Percentiles rank a stretch among this genome's conserved stretches.
phyloP scores from a whole-genome alignment of 1,140 invertebrate genomes.

The Ganaspis sp. region DNA sequence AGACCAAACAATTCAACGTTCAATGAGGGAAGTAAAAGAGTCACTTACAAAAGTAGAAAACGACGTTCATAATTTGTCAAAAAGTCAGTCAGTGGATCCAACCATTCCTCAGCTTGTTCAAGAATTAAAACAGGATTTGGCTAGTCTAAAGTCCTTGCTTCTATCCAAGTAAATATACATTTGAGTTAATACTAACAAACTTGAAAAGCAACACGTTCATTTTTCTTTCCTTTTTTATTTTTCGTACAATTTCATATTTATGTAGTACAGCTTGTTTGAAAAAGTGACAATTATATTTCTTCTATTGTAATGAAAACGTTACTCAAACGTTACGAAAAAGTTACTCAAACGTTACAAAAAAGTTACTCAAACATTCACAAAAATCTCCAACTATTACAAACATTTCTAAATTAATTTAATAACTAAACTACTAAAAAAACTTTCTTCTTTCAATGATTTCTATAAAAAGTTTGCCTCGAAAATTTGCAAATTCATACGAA shows the following conservation, averaged over 20 bases:
- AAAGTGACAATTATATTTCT: constrained; percentile 10
- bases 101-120: constrained; percentile 79
- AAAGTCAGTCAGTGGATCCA: constrained; percentile 74
- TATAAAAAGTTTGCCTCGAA: too few relatives aligned
- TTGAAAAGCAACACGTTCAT: background rate
- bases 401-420: too few relatives aligned
- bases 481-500: too few relatives aligned
- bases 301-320: constrained; percentile 3
- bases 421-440: too few relatives aligned
- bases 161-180: constrained; percentile 79
- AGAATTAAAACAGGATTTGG: constrained; percentile 84
- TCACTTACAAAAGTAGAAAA: constrained; percentile 78
- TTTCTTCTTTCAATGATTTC: too few relatives aligned
- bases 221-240: constrained; percentile 14
- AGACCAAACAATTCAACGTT: constrained; percentile 80
- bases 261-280: constrained; percentile 20
- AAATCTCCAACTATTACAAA: too few relatives aligned
- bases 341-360: background rate
- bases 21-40: constrained; percentile 79
- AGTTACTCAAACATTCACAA: background rate
- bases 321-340: constrained; percentile 1
- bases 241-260: constrained; percentile 23
- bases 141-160: constrained; percentile 86
- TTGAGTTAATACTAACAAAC: background rate
- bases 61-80: constrained; percentile 77